Base-by-base conservation (phyloP, 2,888 invertebrate genomes). In the Tupiocoris notatus region DNA sequence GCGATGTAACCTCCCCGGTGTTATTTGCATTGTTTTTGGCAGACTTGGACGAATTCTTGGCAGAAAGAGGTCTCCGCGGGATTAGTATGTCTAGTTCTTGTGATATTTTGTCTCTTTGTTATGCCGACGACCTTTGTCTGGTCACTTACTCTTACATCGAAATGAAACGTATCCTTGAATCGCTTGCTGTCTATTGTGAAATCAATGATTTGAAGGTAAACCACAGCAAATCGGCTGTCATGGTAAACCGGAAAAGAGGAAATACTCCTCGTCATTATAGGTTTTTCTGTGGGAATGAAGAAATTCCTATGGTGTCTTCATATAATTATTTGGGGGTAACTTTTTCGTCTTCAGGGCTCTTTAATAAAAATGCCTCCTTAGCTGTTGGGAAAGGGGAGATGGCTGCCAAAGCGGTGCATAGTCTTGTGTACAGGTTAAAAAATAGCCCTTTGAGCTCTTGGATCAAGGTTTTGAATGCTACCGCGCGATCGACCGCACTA, bases 301-400 rank as follows among this genome's bases (percentile, higher is more conserved):
- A 57, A 21, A 22, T 67, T 21, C 18, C 25, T n/a, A 54, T 67
- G 20, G 70, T 59, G n/a, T 23, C 21, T 9, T 18, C n/a, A 2
- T 70, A 17, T 61, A 70, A 70, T 17, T 70, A 59, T 17, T 22
- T 70, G 9, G 70, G 70, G 9, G 70, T 70, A 17, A 70, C 70
- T 17, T 70, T 70, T 17, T 22, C 16, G n/a, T 22, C 58, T n/a
- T 70, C 67, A 16, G 67, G 67, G 16, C 22, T 54, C 7, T 67
- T 67, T 20, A 20, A 23, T 7, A n/a, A 7, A 23, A 39, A 68
- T 6, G 56, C 68, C 39, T 12, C 39, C n/a, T 56, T n/a, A 21
- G 68, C 68, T 20, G 23, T 68, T 16, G 21, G 56, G 20, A 68
- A 68, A 21, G 68, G 68, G 2, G 12, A 54, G n/a, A 57, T 56